Conservation (phyloP, 2,113 vertebrate species). For the Arizona elegans region DNA sequence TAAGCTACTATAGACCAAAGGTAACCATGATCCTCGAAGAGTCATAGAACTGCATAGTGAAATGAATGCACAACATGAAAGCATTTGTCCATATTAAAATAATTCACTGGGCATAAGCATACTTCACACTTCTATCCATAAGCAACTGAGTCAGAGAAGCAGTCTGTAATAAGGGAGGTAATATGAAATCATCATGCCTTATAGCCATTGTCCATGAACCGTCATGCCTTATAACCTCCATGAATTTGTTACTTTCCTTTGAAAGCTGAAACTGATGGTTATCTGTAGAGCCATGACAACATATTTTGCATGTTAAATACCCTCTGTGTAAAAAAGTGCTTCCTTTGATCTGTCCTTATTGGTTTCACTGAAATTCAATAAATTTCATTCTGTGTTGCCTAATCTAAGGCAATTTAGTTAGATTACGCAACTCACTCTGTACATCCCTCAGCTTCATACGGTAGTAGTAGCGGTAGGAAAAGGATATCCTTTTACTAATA, state of each 20-base stretch:
- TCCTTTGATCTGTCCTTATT: neutral
- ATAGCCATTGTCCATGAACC: neutral
- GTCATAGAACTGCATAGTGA: neutral
- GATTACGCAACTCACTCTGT: neutral
- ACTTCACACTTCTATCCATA: neutral
- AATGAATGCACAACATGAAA: neutral
- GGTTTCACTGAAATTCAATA: neutral
- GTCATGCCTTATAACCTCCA: neutral
- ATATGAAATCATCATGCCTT: neutral
- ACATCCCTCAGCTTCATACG: neutral
- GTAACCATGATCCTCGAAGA: neutral
- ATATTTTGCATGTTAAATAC: neutral
- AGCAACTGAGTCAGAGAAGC: neutral
- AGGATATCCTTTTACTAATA: neutral
- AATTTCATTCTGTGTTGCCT: neutral
- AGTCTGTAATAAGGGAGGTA: neutral
- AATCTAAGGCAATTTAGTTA: neutral
- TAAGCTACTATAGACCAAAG: neutral
- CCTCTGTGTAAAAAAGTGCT: neutral
- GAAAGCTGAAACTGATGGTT: neutral
- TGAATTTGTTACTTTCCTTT: neutral
- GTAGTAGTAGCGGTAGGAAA: neutral
- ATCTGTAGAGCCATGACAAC: neutral
- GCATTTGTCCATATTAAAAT: neutral
- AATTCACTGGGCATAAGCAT: neutral